These are phyloP conservation scores for Drosophila mayaguana DNA, from an alignment of 2,888 invertebrate genomes.

Conservation along the genomic window DNA sequence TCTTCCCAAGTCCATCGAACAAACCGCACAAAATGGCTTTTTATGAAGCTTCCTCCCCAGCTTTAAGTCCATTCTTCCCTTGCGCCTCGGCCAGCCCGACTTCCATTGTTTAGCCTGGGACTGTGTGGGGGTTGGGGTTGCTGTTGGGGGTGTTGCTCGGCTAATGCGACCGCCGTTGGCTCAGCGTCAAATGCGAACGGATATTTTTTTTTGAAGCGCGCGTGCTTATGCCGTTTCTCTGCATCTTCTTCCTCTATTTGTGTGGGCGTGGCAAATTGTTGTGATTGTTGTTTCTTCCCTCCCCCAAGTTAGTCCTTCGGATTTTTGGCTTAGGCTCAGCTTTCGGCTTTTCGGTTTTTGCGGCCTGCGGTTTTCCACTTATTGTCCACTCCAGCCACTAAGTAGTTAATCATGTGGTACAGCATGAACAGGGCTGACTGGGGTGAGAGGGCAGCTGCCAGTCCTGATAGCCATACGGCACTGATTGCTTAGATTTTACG, in stretches of 20 bases:
- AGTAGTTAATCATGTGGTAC: constrained; percentile 59
- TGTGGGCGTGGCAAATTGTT: constrained; percentile 77
- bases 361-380: constrained; percentile 35
- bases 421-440: background rate
- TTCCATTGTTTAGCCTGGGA: constrained; percentile 44
- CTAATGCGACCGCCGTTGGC: constrained; percentile 63
- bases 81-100: constrained; percentile 11
- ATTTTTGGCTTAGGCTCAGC: constrained; percentile 35
- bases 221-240: constrained; percentile 71
- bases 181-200: constrained; percentile 58
- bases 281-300: constrained; percentile 64
- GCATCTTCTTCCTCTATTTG: constrained; percentile 19
- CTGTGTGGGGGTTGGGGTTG: background rate
- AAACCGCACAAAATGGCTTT: constrained; percentile 78
- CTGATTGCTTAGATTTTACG: constrained; percentile 4
- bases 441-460: background rate
- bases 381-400: constrained; percentile 29
- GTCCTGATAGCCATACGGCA: background rate
- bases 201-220: constrained; percentile 56
- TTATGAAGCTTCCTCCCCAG: constrained; percentile 56
- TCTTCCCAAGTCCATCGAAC: constrained; percentile 12
- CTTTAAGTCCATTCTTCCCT: constrained; percentile 18
- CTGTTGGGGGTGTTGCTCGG: constrained; percentile 21
- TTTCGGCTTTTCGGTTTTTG: constrained; percentile 35
- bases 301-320: constrained; percentile 10